A percentile compares a stretch with the other conserved stretches of the same genome.
These are phyloP conservation scores for Ahaetulla prasina DNA, from an alignment of 2,113 vertebrate species.

Conservation along the genomic window DNA sequence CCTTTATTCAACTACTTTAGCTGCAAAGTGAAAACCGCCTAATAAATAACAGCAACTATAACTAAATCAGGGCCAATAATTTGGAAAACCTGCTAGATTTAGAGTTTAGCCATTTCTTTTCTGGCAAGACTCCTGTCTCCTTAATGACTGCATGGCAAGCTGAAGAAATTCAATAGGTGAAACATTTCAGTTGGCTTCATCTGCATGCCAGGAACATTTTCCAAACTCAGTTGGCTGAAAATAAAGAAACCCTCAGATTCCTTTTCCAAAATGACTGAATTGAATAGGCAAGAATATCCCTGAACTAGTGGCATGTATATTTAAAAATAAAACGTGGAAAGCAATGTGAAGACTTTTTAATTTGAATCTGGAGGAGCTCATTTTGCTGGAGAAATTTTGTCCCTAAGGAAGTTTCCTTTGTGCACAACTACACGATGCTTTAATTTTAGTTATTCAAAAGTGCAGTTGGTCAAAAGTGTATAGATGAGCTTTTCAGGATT, in stretches of 20 bases:
- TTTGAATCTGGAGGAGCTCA: background rate
- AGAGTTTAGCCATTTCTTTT: background rate
- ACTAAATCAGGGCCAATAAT: background rate
- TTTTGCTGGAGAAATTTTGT: background rate
- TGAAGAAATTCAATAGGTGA: background rate
- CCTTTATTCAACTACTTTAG: background rate
- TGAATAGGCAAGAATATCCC: background rate
- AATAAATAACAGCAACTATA: background rate
- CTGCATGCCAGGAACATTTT: background rate
- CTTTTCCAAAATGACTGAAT: background rate
- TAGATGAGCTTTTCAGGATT: background rate
- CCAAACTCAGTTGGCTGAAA: background rate
- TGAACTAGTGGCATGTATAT: background rate
- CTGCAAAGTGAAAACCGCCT: background rate
- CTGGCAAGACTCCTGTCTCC: background rate
- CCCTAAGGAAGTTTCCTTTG: background rate
- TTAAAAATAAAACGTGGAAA: background rate
- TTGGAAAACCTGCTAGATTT: background rate
- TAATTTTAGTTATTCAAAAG: background rate
- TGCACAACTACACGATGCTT: background rate
- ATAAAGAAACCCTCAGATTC: background rate
- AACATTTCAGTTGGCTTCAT: background rate
- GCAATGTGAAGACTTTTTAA: background rate
- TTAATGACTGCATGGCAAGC: background rate
- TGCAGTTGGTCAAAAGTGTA: background rate